phyloP scores from a whole-genome alignment of 2,113 vertebrate genomes.

The Plotosus lineatus region DNA sequence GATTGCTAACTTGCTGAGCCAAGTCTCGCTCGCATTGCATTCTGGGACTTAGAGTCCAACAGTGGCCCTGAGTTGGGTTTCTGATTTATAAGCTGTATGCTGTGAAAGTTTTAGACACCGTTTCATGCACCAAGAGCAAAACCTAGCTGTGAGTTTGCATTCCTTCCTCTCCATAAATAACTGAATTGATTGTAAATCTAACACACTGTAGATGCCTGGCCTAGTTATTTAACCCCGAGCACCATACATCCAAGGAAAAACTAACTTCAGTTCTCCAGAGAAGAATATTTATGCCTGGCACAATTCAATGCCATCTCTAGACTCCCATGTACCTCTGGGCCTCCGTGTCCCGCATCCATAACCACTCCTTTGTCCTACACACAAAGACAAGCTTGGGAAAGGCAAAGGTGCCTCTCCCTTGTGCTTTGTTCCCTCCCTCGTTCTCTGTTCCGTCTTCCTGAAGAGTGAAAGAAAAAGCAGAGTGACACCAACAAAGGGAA shows the following conservation, averaged over 20 bases:
- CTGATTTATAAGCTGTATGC: background rate
- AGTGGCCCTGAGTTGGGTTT: background rate
- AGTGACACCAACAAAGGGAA: background rate
- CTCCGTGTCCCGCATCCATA: constrained; percentile 39
- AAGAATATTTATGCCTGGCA: constrained; percentile 4
- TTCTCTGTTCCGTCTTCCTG: constrained; percentile 18
- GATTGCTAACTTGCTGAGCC: background rate
- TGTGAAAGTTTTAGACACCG: background rate
- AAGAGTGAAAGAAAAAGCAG: constrained; percentile 20
- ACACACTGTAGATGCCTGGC: background rate
- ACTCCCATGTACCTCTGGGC: background rate
- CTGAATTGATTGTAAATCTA: background rate
- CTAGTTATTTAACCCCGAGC: background rate
- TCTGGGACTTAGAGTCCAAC: background rate
- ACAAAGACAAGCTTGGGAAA: constrained; percentile 50
- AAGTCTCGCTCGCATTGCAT: background rate
- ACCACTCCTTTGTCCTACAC: constrained; percentile 41
- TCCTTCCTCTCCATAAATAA: background rate
- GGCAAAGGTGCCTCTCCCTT: constrained; percentile 30
- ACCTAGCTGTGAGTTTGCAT: background rate
- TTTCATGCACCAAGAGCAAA: background rate
- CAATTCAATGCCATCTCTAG: background rate
- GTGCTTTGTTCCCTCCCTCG: constrained; percentile 28
- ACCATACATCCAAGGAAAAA: constrained; percentile 10
- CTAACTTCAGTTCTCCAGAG: constrained; percentile 3